phyloP scores from a whole-genome alignment of 92 coral and sea anemone genomes.

The Chrysogorgia sp. region DNA sequence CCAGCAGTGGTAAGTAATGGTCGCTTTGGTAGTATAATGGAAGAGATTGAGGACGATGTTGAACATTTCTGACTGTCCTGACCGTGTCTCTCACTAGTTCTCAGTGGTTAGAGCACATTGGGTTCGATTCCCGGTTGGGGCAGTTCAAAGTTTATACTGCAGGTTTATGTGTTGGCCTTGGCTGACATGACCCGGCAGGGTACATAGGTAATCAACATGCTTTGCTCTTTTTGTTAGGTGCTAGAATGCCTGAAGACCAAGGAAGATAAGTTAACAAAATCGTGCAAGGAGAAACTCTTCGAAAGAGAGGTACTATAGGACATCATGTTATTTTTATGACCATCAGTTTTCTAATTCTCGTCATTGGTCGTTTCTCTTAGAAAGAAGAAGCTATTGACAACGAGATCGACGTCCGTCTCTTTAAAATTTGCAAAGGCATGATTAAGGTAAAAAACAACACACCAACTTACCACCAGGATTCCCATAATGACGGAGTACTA shows the following conservation, averaged over 20 bases:
- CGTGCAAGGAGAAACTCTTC: constrained; percentile 57
- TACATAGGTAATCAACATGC: neutral
- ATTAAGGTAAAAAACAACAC: constrained; percentile 64
- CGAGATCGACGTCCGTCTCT: constrained; percentile 70
- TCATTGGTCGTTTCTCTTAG: constrained; percentile 41
- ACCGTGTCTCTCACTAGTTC: too few species aligned
- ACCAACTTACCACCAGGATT: neutral
- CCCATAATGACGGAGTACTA: too few species aligned
- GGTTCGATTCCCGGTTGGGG: too few species aligned
- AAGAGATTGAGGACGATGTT: too few species aligned
- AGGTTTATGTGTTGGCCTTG: neutral
- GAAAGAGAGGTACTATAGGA: constrained; percentile 64
- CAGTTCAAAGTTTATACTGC: too few species aligned
- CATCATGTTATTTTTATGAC: too few species aligned
- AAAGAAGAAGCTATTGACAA: constrained; percentile 77
- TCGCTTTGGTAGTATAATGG: neutral
- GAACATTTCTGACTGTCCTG: too few species aligned
- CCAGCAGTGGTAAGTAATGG: constrained; percentile 72
- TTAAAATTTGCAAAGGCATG: constrained; percentile 71
- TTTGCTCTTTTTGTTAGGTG: constrained; percentile 49
- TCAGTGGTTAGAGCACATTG: too few species aligned
- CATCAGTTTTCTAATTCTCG: neutral
- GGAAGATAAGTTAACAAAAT: constrained; percentile 35
- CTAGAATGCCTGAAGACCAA: constrained; percentile 73
- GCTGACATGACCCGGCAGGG: neutral